A percentile compares a stretch with the other conserved stretches of the same genome.
Evolutionary conservation across 2,888 invertebrate species (phyloP).

Genomic region (Stomorhina lunata): DNA sequence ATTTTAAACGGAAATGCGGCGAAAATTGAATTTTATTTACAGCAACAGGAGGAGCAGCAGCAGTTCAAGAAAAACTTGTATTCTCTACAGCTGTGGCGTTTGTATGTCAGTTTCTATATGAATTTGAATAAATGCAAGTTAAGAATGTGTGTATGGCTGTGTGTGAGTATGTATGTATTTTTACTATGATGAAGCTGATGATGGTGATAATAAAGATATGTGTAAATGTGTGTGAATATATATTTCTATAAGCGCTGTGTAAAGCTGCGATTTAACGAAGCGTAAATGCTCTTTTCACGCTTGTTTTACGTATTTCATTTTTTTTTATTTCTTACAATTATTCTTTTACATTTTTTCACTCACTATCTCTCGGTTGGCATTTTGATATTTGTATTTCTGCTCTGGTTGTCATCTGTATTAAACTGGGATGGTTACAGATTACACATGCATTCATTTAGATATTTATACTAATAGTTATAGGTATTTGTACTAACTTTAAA

Average conservation of each 20-base stretch:
- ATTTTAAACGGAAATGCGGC: slow-evolving; percentile 61
- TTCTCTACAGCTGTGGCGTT: slow-evolving; percentile 57
- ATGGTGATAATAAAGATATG: neutral
- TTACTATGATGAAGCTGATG: slow-evolving; percentile 16
- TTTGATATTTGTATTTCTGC: slow-evolving; percentile 11
- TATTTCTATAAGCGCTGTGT: neutral
- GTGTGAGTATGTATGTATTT: neutral
- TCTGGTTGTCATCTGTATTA: slow-evolving; percentile 6
- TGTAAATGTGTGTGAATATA: neutral
- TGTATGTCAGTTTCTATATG: slow-evolving; percentile 25
- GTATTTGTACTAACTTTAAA: too few relatives aligned
- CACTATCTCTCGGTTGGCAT: slow-evolving; percentile 17
- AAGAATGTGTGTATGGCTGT: slow-evolving; percentile 18
- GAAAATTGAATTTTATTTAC: slow-evolving; percentile 65
- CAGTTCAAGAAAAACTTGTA: slow-evolving; percentile 42
- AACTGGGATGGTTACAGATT: neutral
- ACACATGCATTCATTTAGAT: neutral
- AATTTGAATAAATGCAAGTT: slow-evolving; percentile 25
- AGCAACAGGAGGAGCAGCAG: slow-evolving; percentile 52
- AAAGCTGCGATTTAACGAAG: slow-evolving; percentile 62
- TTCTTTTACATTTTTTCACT: slow-evolving; percentile 12
- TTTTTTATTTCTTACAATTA: slow-evolving; percentile 32
- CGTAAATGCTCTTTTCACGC: slow-evolving; percentile 66
- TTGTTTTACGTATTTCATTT: slow-evolving; percentile 62
- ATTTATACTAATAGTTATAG: neutral